Percentiles rank a stretch among this genome's conserved stretches.
Conservation (phyloP, 2,888 invertebrate species). For the Agonum fuliginosum region DNA sequence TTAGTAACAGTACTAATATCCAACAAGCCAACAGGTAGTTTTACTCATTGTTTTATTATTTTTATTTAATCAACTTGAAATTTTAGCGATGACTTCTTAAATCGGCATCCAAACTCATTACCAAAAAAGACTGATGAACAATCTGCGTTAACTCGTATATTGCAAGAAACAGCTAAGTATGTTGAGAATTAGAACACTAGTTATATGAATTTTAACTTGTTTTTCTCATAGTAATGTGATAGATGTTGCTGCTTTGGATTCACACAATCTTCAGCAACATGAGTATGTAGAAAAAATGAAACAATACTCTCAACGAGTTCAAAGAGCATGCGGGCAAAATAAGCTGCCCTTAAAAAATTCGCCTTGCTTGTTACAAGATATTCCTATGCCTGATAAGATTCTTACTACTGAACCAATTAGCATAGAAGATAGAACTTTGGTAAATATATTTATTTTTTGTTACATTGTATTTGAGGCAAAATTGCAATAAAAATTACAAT, state of each 20-base stretch:
- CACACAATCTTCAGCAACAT: conserved; percentile 90
- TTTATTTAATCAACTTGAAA: conserved; percentile 42
- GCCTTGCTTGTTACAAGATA: conserved; percentile 80
- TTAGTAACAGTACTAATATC: conserved; percentile 83
- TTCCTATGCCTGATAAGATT: conserved; percentile 83
- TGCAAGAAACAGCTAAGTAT: conserved; percentile 93
- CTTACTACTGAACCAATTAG: conserved; percentile 79
- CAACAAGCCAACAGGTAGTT: conserved; percentile 79
- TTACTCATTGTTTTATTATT: conserved; percentile 49
- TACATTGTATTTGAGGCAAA: too few relatives aligned
- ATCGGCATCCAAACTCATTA: conserved; percentile 78
- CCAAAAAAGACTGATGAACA: conserved; percentile 92
- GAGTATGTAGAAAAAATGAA: conserved; percentile 90
- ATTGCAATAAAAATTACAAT: too few relatives aligned
- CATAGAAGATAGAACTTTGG: conserved; percentile 81
- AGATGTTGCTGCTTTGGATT: conserved; percentile 93
- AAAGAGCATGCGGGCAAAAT: conserved; percentile 74
- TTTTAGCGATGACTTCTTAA: conserved; percentile 80
- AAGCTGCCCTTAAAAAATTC: conserved; percentile 71
- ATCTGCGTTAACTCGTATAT: conserved; percentile 90
- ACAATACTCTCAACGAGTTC: conserved; percentile 78
- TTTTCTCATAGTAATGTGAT: conserved; percentile 87
- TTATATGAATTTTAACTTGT: conserved; percentile 41
- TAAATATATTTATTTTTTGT: conserved; percentile 71
- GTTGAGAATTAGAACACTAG: conserved; percentile 66